These are phyloP conservation scores for Macrocentrus cingulum DNA, from an alignment of 1,140 invertebrate genomes.

Conservation along the genomic window DNA sequence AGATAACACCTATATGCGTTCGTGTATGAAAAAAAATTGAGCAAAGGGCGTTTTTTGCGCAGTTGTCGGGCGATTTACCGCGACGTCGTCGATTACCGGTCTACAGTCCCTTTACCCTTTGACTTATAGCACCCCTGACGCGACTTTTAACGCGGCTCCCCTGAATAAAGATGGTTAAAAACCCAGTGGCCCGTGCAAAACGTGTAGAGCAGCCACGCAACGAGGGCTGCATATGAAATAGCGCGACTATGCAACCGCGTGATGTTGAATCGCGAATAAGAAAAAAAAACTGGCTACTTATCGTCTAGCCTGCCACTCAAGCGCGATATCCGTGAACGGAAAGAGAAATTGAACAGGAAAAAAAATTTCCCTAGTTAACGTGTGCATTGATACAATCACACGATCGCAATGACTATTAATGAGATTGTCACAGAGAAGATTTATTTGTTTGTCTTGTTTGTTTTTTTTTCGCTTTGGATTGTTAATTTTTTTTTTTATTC, in stretches of 20 bases:
- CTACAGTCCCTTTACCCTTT: conserved; percentile 24
- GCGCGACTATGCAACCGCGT: conserved; percentile 4
- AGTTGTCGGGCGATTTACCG: conserved; percentile 20
- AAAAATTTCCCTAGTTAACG: background rate
- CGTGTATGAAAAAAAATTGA: too few species aligned
- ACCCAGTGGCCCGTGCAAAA: conserved; percentile 11
- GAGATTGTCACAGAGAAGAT: conserved; percentile 21
- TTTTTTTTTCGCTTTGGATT: conserved; percentile 1
- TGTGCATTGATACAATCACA: conserved; percentile 22
- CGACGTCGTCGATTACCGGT: conserved; percentile 11
- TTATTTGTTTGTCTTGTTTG: conserved; percentile 15
- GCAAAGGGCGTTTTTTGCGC: too few species aligned
- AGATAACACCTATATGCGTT: conserved; percentile 22
- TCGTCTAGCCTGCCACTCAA: conserved; percentile 26
- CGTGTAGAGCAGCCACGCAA: background rate
- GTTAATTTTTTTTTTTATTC: conserved; percentile 1
- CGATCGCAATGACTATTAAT: conserved; percentile 23
- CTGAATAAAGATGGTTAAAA: conserved; percentile 18
- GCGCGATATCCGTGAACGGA: conserved; percentile 17
- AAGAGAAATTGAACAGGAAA: conserved; percentile 7
- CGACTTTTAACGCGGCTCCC: conserved; percentile 23
- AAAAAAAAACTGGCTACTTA: conserved; percentile 27
- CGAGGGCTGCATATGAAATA: conserved; percentile 24
- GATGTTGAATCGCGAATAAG: conserved; percentile 12
- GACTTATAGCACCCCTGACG: conserved; percentile 25